Base-by-base conservation (phyloP, 2,888 invertebrate species). In the Spialia ferax region DNA sequence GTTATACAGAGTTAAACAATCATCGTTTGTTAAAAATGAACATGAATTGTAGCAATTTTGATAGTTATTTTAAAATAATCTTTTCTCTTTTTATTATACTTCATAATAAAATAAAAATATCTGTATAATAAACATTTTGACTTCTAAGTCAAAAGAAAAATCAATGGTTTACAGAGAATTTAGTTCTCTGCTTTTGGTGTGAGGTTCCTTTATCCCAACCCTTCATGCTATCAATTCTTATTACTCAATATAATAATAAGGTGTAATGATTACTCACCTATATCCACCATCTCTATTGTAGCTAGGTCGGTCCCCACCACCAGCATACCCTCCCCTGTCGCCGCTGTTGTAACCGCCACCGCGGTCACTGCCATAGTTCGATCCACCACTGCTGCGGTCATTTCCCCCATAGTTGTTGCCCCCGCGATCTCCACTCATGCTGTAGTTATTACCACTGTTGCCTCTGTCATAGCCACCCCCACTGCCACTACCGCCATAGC, bases 251-350 rank as follows among this genome's bases (percentile, higher is more conserved):
- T n/a, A n/a, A 42, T n/a, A 42, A 42, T 42, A n/a, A n/a, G 42
- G n/a, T 7, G 10, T n/a, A 38, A 63, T 42, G 15, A 23, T 65
- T 75, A 91, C 95, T 95, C 86, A 95, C 95, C 95, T 95, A 88
- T 89, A 95, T 83, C 94, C 94, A 64, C 93, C 89, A 81, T 89
- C 94, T 92, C 86, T 94, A 92, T 85, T 94, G 85, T 91, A 94
- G 78, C 94, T 86, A 70, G 92, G 83, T 70, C 94, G 80, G 76
- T 93, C 91, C 73, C 91, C 88, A 74, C 93, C 90, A 70, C 92
- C 89, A 56, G 71, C 52, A 59, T 72, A 73, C 50, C 94, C 89
- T 57, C 94, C 88, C 18, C 77, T 87, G 76, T 85, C 94, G 75
- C 83, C 91, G 65, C 91, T 82, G 23, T 87, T 86, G 74, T 89